Percentiles rank a stretch among this genome's conserved stretches.
These are phyloP conservation scores for Drosophila sucinea DNA, from an alignment of 1,140 invertebrate species.

Conservation along the genomic window DNA sequence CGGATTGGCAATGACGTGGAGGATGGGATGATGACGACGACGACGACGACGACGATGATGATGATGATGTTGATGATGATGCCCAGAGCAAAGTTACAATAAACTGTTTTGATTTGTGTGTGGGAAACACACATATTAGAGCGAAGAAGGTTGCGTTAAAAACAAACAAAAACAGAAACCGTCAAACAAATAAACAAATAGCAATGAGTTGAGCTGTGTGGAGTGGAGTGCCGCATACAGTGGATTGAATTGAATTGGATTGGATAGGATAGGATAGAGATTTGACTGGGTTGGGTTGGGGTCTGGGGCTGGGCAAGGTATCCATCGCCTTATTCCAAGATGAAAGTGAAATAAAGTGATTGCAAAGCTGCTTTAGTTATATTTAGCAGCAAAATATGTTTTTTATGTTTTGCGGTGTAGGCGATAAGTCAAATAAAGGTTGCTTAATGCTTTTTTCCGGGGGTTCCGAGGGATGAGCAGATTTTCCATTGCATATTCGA, in stretches of 20 bases:
- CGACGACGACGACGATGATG: slow-evolving; percentile 15
- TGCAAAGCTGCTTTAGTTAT: slow-evolving; percentile 1
- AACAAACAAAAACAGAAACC: slow-evolving; percentile 55
- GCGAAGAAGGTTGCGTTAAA: slow-evolving; percentile 35
- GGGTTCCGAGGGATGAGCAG: too few relatives aligned
- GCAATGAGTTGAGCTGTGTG: slow-evolving; percentile 6
- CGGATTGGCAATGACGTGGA: slow-evolving; percentile 67
- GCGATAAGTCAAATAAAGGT: neutral
- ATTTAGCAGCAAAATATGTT: neutral
- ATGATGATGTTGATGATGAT: slow-evolving; percentile 20
- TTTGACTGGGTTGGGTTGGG: too few relatives aligned
- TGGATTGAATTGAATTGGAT: too few relatives aligned
- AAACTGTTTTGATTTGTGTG: slow-evolving; percentile 74
- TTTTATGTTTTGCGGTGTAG: neutral
- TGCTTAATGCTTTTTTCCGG: too few relatives aligned
- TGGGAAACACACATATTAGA: slow-evolving; percentile 35
- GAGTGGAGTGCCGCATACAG: too few relatives aligned
- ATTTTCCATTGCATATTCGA: too few relatives aligned
- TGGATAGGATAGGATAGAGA: too few relatives aligned
- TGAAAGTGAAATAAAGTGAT: slow-evolving; percentile 9
- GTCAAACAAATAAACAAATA: slow-evolving; percentile 44
- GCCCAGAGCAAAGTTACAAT: slow-evolving; percentile 48
- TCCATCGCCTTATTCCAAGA: neutral
- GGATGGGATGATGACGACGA: slow-evolving; percentile 6
- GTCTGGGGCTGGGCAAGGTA: too few relatives aligned